Conservation (phyloP, 2,888 invertebrate genomes). For the Unio pictorum region DNA sequence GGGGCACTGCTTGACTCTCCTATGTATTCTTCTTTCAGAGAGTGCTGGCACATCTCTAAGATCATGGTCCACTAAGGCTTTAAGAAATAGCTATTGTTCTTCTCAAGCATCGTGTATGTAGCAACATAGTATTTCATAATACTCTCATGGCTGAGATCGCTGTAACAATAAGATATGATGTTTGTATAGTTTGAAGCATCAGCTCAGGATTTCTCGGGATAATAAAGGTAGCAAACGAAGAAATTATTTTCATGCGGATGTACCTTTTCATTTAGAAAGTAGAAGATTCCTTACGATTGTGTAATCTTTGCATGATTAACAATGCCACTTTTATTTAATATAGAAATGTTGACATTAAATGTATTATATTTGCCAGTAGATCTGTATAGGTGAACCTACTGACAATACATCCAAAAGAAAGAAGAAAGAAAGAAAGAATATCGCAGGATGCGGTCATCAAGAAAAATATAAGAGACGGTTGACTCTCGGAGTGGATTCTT, state of each 20-base stretch:
- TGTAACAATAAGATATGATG: slow-evolving; percentile 15
- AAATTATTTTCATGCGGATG: too few relatives aligned
- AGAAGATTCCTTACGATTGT: too few relatives aligned
- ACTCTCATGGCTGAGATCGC: slow-evolving; percentile 58
- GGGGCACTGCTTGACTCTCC: slow-evolving; percentile 20
- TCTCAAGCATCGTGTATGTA: slow-evolving; percentile 24
- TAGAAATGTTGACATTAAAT: too few relatives aligned
- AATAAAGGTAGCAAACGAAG: too few relatives aligned
- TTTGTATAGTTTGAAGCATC: too few relatives aligned
- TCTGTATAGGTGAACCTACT: too few relatives aligned
- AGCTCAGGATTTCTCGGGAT: too few relatives aligned
- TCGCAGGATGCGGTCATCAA: slow-evolving; percentile 59
- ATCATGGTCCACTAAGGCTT: slow-evolving; percentile 57
- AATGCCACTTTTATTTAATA: too few relatives aligned
- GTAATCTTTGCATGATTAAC: too few relatives aligned
- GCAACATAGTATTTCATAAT: slow-evolving; percentile 59
- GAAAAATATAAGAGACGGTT: slow-evolving; percentile 50
- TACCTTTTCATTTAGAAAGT: too few relatives aligned
- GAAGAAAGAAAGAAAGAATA: slow-evolving; percentile 7
- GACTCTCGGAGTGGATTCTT: slow-evolving; percentile 38
- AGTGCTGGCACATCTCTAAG: slow-evolving; percentile 57
- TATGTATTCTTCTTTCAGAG: slow-evolving; percentile 47
- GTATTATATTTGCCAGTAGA: too few relatives aligned
- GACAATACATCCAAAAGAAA: too few relatives aligned
- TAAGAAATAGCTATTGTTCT: slow-evolving; percentile 27